phyloP scores from a whole-genome alignment of 1,140 invertebrate genomes.

The Meloidogyne exigua region DNA sequence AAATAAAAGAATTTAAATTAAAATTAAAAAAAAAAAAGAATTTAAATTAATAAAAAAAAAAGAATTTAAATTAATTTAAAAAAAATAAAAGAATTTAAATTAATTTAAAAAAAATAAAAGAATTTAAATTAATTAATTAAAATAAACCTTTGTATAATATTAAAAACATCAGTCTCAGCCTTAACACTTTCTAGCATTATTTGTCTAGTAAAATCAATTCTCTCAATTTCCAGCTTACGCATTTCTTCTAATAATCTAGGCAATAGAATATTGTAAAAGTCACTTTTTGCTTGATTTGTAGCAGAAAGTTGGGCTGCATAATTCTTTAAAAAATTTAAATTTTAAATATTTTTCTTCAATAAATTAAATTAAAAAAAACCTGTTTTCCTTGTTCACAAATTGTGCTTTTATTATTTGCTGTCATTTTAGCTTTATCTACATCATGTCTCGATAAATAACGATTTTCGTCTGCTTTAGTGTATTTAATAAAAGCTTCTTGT shows the following conservation, averaged over 20 bases:
- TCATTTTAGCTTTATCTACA: conserved; percentile 50
- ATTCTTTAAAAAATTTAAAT: not conserved
- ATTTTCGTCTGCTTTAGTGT: conserved; percentile 62
- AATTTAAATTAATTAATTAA: too few species aligned
- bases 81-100: too few species aligned
- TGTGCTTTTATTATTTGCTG: conserved; percentile 45
- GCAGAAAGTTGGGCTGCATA: conserved; percentile 46
- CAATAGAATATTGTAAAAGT: conserved; percentile 47
- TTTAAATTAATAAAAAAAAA: conserved; percentile 23
- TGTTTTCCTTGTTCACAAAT: conserved; percentile 60
- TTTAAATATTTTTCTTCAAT: not conserved
- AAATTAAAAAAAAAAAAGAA: conserved; percentile 12
- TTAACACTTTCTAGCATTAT: conserved; percentile 48
- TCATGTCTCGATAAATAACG: conserved; percentile 58
- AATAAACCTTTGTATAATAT: conserved; percentile 43
- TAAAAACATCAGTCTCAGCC: conserved; percentile 52
- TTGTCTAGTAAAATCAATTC: conserved; percentile 51
- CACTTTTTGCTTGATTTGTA: conserved; percentile 52
- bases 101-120: too few species aligned
- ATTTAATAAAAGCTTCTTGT: conserved; percentile 54
- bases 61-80: too few species aligned
- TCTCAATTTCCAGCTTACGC: conserved; percentile 50
- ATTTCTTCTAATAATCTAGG: conserved; percentile 55
- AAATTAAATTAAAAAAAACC: not conserved
- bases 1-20: too few species aligned